A percentile compares a stretch with the other conserved stretches of the same genome.
Conservation (phyloP, 1,140 invertebrate species). For the Nomia melanderi region DNA sequence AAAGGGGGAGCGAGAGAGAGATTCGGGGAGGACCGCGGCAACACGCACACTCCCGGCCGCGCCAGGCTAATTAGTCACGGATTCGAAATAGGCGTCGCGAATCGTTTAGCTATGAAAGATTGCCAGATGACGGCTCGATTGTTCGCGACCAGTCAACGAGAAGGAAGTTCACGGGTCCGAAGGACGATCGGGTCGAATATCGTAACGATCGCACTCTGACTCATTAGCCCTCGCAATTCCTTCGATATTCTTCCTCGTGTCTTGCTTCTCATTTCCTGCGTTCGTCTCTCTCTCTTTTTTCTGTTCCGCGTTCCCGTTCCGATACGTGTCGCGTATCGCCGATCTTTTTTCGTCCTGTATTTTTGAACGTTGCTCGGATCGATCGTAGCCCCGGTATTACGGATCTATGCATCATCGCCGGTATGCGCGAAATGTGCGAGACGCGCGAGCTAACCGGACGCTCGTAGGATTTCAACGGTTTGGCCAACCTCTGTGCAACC, state of each 20-base stretch:
- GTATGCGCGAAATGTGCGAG: too few species aligned
- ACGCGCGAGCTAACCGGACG: not conserved
- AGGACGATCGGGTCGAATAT: slow-evolving; percentile 42
- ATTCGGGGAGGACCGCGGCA: slow-evolving; percentile 1
- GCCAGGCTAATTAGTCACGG: slow-evolving; percentile 62
- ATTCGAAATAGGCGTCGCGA: slow-evolving; percentile 49
- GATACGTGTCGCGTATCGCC: not conserved
- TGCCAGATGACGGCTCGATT: slow-evolving; percentile 12
- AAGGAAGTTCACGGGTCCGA: slow-evolving; percentile 32
- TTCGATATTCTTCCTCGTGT: not conserved
- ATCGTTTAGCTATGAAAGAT: not conserved
- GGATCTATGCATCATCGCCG: too few species aligned
- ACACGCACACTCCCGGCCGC: slow-evolving; percentile 40
- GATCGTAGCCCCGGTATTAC: too few species aligned
- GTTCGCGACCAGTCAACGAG: not conserved
- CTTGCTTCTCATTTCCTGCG: not conserved
- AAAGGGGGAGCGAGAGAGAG: slow-evolving; percentile 48
- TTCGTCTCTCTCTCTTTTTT: not conserved
- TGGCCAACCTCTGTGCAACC: slow-evolving; percentile 72
- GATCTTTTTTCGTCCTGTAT: not conserved
- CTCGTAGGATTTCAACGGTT: not conserved
- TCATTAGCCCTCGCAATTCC: not conserved
- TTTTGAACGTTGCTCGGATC: not conserved
- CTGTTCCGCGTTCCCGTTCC: not conserved
- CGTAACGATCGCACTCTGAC: not conserved